Evolutionary conservation across 2,888 invertebrate species (phyloP).

Genomic region (Rotaria macrura): DNA sequence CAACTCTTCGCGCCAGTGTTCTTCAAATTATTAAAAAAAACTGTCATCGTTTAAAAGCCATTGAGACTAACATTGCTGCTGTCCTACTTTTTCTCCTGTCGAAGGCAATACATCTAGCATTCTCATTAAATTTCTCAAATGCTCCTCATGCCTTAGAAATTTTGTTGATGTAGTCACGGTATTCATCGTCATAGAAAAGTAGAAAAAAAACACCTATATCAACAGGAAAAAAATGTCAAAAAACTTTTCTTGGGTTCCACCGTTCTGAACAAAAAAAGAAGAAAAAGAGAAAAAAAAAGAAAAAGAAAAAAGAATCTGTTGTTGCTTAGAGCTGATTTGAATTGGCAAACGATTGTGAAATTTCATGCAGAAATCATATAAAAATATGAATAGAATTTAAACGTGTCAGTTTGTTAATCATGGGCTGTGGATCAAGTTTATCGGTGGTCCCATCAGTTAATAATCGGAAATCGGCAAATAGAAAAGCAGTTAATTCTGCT

Average conservation of each 20-base stretch:
- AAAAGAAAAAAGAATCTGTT: neutral
- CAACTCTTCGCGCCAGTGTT: no score
- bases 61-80: no score
- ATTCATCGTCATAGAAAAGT: neutral
- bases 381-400: neutral
- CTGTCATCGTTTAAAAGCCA: no score
- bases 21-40: no score
- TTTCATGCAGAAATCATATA: neutral
- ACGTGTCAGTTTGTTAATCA: neutral
- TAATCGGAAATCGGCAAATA: neutral
- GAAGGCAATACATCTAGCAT: no score
- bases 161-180: no score
- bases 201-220: neutral
- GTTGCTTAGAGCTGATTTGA: neutral
- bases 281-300: neutral
- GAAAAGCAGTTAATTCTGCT: neutral
- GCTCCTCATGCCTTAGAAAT: no score
- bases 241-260: neutral
- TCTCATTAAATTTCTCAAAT: no score
- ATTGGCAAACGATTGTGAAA: neutral
- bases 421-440: neutral
- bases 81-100: no score
- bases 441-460: neutral
- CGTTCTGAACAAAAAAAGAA: neutral
- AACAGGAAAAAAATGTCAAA: neutral